These are phyloP conservation scores for Eupithecia centaureata DNA, from an alignment of 2,888 invertebrate species.

Conservation along the genomic window DNA sequence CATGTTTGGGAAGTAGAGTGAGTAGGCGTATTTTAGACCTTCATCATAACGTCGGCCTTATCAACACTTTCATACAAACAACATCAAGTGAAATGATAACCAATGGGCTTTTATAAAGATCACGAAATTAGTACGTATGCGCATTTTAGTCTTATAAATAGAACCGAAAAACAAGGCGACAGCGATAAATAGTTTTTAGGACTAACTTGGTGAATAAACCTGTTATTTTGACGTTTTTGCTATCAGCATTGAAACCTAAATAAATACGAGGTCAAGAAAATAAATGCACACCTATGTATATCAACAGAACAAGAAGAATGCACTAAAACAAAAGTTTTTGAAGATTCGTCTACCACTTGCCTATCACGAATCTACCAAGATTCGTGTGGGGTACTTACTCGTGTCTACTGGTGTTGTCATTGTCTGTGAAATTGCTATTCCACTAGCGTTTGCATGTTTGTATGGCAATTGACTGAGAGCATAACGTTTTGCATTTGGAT, in stretches of 20 bases:
- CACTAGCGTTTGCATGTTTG: constrained; percentile 60
- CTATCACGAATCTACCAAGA: background rate
- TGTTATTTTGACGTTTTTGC: background rate
- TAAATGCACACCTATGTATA: background rate
- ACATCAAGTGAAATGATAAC: background rate
- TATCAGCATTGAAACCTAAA: background rate
- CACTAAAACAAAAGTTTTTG: background rate
- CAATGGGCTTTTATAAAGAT: too few relatives aligned
- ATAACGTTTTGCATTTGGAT: constrained; percentile 59
- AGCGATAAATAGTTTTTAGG: background rate
- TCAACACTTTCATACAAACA: background rate
- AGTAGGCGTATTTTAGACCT: background rate
- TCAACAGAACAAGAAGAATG: background rate
- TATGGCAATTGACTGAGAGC: constrained; percentile 63
- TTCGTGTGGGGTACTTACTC: background rate
- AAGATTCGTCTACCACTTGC: background rate
- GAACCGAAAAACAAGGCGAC: background rate
- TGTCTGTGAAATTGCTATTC: constrained; percentile 62
- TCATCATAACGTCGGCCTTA: background rate
- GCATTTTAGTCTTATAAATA: background rate
- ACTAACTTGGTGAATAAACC: background rate
- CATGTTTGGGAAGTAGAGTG: background rate
- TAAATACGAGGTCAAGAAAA: background rate
- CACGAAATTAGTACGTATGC: too few relatives aligned
- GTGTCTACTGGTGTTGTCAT: constrained; percentile 28